Evolutionary conservation across 1,140 invertebrate species (phyloP), one percentile per base, ranked within the genome.

Genomic region (Drosophila repletoides): DNA sequence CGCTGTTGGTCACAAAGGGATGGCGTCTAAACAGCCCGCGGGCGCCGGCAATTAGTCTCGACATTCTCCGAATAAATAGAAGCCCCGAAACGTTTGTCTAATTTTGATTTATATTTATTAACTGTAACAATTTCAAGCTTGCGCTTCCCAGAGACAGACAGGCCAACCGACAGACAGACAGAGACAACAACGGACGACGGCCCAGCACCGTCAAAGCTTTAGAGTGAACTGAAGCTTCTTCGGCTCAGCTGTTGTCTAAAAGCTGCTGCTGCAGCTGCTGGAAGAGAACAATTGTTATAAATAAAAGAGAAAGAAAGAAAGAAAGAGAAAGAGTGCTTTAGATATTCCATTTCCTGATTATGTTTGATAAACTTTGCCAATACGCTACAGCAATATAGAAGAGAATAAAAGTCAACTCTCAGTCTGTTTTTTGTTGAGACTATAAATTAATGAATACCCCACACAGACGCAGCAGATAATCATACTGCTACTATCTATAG

Each of bases 1-100:
- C 76, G n/a, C 94, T 93, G 87, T 96, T 96, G 28, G 94, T 93
- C 7, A 95, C 59, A 14, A 96, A 86, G 0, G 95, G 95, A 74
- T 92, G 79, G 40, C 88, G 91, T 40, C 90, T 88, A 29, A 93
- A 91, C 26, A 90, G 52, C 9, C 61, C 64, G 19, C 66, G 73
- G 9, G 72, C 74, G 38, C 45, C 64, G 9, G 64, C 59, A 45
- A 71, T 38, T 31, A 86, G 33, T 2, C 80, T 68, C 38, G 79
- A 67, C 77, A 81, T 81, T 26, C 26, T 61, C 22, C 34, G 17
- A 21, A n/a, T n/a, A n/a, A n/a, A n/a, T n/a, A n/a, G n/a, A n/a
- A n/a, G n/a, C n/a, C n/a, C n/a, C n/a, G n/a, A n/a, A 61, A 53
- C 7, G 7, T 33, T 3, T 1, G 22, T 26, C 19, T 22, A 49